Evolutionary conservation across 2,113 vertebrate genomes (phyloP), one percentile per base, ranked within the genome.

Genomic region (Gymnarchus niloticus): DNA sequence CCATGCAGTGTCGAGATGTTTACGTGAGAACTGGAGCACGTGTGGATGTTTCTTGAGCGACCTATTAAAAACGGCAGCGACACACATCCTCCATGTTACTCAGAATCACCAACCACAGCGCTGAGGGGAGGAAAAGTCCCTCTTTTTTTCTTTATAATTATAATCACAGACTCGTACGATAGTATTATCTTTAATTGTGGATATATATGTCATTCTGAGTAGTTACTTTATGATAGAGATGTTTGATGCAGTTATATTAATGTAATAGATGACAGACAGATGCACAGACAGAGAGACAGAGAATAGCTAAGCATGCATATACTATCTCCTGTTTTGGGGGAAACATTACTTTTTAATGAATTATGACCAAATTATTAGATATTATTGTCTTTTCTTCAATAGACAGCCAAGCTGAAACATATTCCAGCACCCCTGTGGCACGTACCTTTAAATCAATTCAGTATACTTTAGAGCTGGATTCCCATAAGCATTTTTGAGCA

Each of bases 401-500:
- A 78, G 44, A 48, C 46, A 46, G 23, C 73, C 7, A 2, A 44
- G 73, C 73, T 78, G 37, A 78, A 7, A 51, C 56, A 37, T 17
- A 59, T 28, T 28, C 4, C 25, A 61, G 37, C 54, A 59, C 19
- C 6, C 56, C 14, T 52, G 48, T 12, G 33, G 10, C 28, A 28
- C 12, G 46, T 41, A 65, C 83, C 44, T 87, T n/a, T 83, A 77
- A 83, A 86, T 83, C 57, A 85, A 83, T 89, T 80, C 19, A 49
- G 77, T 86, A 69, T 86, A 83, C 84, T 88, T 91, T 88, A 91
- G 92, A 94, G 94, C 48, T 82, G 93, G 92, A 93, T 94, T 91
- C 94, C 94, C 93, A 93, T 94, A 95, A 96, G 95, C 94, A 94
- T 95, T 96, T 88, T 95, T 65, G 94, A 95, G 93, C 92, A 94